phyloP scores from a whole-genome alignment of 2,888 invertebrate genomes.

The Ypsolopha sequella region DNA sequence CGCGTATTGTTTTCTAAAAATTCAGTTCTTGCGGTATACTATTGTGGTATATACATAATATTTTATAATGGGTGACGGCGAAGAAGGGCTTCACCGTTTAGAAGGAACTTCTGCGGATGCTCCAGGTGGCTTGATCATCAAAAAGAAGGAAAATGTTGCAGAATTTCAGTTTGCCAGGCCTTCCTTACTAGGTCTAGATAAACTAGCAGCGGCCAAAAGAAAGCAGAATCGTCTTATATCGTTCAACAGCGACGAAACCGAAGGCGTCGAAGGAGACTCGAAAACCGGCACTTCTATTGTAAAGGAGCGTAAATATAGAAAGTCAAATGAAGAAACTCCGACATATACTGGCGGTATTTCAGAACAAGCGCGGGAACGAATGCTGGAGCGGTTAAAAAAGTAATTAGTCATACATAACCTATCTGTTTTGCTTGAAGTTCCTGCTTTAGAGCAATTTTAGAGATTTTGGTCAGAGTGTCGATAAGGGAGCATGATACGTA shows the following conservation, averaged over 20 bases:
- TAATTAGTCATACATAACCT: constrained; percentile 18
- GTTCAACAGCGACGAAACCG: constrained; percentile 63
- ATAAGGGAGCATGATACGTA: too few species aligned
- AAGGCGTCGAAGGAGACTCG: constrained; percentile 28
- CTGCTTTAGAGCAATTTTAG: too few species aligned
- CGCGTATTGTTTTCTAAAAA: too few species aligned
- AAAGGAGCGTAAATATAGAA: constrained; percentile 78
- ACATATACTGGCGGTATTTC: constrained; percentile 95
- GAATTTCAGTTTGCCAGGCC: constrained; percentile 82
- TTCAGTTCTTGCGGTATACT: too few species aligned
- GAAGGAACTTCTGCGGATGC: constrained; percentile 75
- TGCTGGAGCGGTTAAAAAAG: constrained; percentile 75
- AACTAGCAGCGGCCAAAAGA: constrained; percentile 83
- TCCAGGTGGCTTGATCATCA: constrained; percentile 81
- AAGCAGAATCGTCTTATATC: constrained; percentile 77
- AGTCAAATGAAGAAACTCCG: constrained; percentile 89
- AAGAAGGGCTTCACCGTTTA: constrained; percentile 76
- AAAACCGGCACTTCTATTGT: constrained; percentile 22
- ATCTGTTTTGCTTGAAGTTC: too few species aligned
- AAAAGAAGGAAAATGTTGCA: constrained; percentile 69
- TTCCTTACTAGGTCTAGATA: constrained; percentile 87
- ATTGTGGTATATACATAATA: too few species aligned
- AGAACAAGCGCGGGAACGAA: constrained; percentile 79
- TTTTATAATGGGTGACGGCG: constrained; percentile 43
- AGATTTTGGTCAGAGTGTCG: too few species aligned